A percentile compares a stretch with the other conserved stretches of the same genome.
Evolutionary conservation across 2,113 vertebrate species (phyloP).

Genomic region (Mobula birostris): DNA sequence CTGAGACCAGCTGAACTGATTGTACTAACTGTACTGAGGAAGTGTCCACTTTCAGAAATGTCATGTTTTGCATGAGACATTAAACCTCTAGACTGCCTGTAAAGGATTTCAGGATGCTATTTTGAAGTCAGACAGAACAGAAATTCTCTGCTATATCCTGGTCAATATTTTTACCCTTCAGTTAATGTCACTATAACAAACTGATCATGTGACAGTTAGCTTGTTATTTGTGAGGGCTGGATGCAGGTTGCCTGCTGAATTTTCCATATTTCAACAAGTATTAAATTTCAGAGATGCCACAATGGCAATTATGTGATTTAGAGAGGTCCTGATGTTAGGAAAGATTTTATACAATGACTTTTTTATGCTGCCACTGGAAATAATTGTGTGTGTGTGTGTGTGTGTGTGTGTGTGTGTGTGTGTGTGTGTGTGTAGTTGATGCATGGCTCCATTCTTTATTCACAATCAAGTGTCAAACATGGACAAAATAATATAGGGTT

Average conservation of each 20-base stretch:
- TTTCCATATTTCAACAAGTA: not conserved
- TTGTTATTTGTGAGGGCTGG: not conserved
- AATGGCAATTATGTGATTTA: not conserved
- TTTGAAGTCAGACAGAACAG: not conserved
- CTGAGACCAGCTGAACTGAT: not conserved
- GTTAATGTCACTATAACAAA: not conserved
- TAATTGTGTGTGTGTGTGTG: not conserved
- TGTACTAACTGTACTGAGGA: too few relatives aligned
- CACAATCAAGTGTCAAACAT: not conserved
- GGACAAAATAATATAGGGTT: not conserved
- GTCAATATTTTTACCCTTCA: not conserved
- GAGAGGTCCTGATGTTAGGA: not conserved
- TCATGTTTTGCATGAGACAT: not conserved
- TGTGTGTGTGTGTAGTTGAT: not conserved
- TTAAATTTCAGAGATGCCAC: not conserved
- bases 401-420: not conserved
- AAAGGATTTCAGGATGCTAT: not conserved
- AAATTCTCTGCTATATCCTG: not conserved
- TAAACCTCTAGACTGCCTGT: not conserved
- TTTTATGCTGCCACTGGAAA: not conserved
- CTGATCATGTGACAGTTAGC: not conserved
- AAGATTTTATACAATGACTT: not conserved
- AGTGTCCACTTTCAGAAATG: not conserved
- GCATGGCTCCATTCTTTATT: not conserved
- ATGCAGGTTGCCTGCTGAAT: not conserved